Percentiles rank a stretch among this genome's conserved stretches.
Conservation (phyloP, 2,888 invertebrate species). For the Trichogramma dendrolimi region DNA sequence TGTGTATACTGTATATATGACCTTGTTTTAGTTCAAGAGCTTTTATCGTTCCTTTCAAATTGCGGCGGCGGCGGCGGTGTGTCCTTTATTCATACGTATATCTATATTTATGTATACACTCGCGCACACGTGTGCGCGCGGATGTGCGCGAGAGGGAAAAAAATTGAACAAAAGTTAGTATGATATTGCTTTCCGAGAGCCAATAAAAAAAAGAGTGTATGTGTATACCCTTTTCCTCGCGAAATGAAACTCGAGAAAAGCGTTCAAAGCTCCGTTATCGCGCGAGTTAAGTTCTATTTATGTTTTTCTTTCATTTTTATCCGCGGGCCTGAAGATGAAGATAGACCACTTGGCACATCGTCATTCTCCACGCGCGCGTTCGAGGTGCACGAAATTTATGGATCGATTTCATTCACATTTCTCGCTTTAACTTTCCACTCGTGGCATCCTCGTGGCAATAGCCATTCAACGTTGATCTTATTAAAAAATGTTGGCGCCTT, state of each 20-base stretch:
- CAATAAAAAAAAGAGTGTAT: slow-evolving; percentile 9
- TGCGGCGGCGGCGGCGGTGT: neutral
- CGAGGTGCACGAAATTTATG: slow-evolving; percentile 28
- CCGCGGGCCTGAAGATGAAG: too few relatives aligned
- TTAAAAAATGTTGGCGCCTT: neutral
- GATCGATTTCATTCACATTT: slow-evolving; percentile 23
- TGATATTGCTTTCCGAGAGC: slow-evolving; percentile 14
- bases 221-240: neutral
- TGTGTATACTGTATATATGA: neutral
- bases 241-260: slow-evolving; percentile 2
- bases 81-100: neutral
- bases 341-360: slow-evolving; percentile 5
- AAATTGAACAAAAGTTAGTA: slow-evolving; percentile 12
- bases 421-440: neutral
- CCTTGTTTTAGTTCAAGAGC: slow-evolving; percentile 11
- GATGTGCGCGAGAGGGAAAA: neutral
- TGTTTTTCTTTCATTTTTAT: slow-evolving; percentile 11
- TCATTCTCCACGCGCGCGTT: neutral
- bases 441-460: too few relatives aligned
- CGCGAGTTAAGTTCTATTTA: slow-evolving; percentile 11
- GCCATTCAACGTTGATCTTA: neutral
- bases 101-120: too few relatives aligned
- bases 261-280: neutral
- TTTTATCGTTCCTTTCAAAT: slow-evolving; percentile 7
- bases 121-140: too few relatives aligned